Conservation (phyloP, 2,113 vertebrate genomes). For the Cebus imitator region DNA sequence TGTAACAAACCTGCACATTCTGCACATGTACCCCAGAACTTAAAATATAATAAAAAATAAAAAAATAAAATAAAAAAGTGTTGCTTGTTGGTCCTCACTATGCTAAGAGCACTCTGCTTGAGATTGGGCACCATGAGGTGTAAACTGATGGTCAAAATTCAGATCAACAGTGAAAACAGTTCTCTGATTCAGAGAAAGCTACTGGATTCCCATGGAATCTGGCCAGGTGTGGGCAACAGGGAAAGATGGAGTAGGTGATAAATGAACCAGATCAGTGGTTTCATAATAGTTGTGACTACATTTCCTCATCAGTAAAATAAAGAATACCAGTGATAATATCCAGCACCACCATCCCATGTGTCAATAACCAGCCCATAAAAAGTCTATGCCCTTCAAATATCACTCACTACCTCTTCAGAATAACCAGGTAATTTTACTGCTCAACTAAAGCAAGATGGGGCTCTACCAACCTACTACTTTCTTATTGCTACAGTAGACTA, state of each 20-base stretch:
- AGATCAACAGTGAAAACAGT: background rate
- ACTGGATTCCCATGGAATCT: background rate
- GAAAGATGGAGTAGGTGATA: background rate
- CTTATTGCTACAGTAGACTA: background rate
- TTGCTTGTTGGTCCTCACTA: background rate
- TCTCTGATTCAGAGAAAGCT: background rate
- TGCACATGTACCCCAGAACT: no score
- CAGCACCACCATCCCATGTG: background rate
- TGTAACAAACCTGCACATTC: no score
- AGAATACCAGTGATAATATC: background rate
- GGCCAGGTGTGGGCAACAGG: background rate
- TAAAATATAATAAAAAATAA: no score
- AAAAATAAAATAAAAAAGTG: background rate
- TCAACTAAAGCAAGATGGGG: background rate
- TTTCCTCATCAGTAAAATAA: background rate
- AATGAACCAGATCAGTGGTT: background rate
- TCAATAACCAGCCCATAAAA: background rate
- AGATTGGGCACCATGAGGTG: rapidly evolving
- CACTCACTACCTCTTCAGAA: background rate
- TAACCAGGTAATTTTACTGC: background rate
- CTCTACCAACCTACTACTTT: background rate
- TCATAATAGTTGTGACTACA: background rate
- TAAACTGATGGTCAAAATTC: background rate
- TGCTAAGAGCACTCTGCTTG: background rate
- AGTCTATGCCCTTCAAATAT: background rate